Percentiles rank a stretch among this genome's conserved stretches.
These are phyloP conservation scores for Entelurus aequoreus DNA, from an alignment of 2,113 vertebrate species.

Conservation along the genomic window DNA sequence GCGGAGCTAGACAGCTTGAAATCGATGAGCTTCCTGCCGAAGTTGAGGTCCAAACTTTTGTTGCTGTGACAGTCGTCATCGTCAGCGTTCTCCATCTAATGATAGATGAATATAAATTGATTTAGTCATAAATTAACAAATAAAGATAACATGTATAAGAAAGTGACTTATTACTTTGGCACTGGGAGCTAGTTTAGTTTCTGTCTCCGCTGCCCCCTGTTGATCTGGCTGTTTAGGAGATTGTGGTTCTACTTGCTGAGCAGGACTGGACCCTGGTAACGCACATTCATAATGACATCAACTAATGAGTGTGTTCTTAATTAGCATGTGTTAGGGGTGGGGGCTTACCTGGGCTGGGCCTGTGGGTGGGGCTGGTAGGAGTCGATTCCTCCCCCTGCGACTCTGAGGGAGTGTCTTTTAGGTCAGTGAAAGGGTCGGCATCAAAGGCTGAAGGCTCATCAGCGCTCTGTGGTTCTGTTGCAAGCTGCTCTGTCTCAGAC, in stretches of 20 bases:
- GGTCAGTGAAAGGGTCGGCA: background rate
- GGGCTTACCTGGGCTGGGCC: slow-evolving; percentile 26
- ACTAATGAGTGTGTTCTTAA: background rate
- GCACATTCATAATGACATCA: background rate
- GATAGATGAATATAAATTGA: background rate
- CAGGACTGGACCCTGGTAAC: slow-evolving; percentile 19
- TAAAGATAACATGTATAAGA: background rate
- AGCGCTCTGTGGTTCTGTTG: slow-evolving; percentile 69
- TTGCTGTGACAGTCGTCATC: slow-evolving; percentile 87
- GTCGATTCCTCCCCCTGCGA: background rate
- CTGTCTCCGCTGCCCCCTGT: slow-evolving; percentile 41
- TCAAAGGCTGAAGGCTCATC: slow-evolving; percentile 39
- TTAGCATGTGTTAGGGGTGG: too few species aligned
- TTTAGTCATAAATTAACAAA: background rate
- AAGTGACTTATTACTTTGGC: slow-evolving; percentile 39
- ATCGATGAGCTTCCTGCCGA: slow-evolving; percentile 91
- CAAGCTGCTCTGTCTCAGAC: slow-evolving; percentile 73
- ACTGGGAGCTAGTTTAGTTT: slow-evolving; percentile 21
- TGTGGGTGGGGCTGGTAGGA: slow-evolving; percentile 33
- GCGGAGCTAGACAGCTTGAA: slow-evolving; percentile 78
- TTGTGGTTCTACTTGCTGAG: slow-evolving; percentile 25
- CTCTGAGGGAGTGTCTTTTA: slow-evolving; percentile 32
- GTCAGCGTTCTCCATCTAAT: slow-evolving; percentile 35
- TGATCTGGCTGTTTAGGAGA: slow-evolving; percentile 30
- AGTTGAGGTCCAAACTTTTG: slow-evolving; percentile 92